Evolutionary conservation across 2,113 vertebrate species (phyloP), one percentile per base, ranked within the genome.

Genomic region (Odocoileus hemionus): DNA sequence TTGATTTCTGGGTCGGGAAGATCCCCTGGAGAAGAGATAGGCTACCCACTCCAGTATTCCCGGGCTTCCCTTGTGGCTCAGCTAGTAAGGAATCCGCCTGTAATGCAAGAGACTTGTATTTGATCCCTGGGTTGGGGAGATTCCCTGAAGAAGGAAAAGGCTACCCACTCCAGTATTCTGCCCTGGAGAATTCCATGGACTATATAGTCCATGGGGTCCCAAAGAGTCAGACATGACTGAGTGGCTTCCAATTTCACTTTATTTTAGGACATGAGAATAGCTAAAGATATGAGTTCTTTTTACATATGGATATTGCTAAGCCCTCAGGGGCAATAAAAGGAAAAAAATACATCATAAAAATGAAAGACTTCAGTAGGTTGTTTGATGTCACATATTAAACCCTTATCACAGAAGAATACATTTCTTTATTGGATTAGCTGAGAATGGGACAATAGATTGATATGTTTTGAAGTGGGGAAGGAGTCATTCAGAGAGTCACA

Each of bases 371-470:
- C 25, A 47, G 36, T 64, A 89, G 26, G 52, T 60, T 90, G n/a
- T 87, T 95, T 10, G 60, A 90, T 39, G 54, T 97, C 82, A 91
- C 82, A 39, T 93, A 95, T 74, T 86, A 91, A 93, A 76, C 86
- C 36, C 43, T 33, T 1, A 9, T 93, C 57, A 58, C 25, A 86
- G 58, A 9, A 74, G 84, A 89, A 82, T 76, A 61, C 3, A 12
- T 74, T 76, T 86, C 87, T 94, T 67, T 86, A 89, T 93, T 47
- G 45, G 87, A 95, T 95, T 60, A 95, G 15, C 84, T 87, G 36
- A 54, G 60, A 80, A 64, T 82, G 25, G 84, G 30, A 60, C 50
- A 33, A 36, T 33, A 87, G 64, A 70, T 47, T 50, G 26, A 50
- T 60, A 36, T 1, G 9, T 54, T 91, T 57, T 57, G 86, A 45